Evolutionary conservation across 2,113 vertebrate genomes (phyloP), one percentile per base, ranked within the genome.

Genomic region (Marcusenius ussheri): DNA sequence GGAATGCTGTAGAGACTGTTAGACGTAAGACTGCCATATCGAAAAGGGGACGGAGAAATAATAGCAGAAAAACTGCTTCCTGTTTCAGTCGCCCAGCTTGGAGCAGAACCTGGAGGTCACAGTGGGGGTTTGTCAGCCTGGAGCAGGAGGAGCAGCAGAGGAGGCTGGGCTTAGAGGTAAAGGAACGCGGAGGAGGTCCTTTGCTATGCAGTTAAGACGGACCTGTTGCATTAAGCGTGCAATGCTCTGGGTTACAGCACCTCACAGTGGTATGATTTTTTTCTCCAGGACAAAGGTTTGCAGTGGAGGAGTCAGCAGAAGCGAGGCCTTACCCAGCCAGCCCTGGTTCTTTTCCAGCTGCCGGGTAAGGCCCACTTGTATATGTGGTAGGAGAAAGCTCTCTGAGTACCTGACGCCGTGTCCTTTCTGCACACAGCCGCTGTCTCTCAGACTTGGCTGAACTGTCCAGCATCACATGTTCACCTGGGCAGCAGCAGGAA

Each of bases 401-500:
- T 49, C 42, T 1, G n/a, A 51, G 31, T 21, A 3, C 17, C 45
- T 47, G 17, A 47, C 80, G 24, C 66, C 24, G 15, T 56, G n/a
- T 88, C 27, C 62, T 15, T 77, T 15, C 62, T 70, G 49, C 74
- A 50, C 89, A 66, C 10, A 74, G 49, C 45, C 92, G 91, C 83
- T 27, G 83, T n/a, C n/a, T 70, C 24, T 85, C 89, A 46, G 91
- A 93, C 58, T 9, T 94, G 86, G 90, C 90, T 74, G 93, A 94
- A 8, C 90, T 94, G 86, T 94, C 94, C 91, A 94, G 94, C 91
- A 95, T 94, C 90, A 74, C 83, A 24, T 91, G 51, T 83, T 93
- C 94, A 58, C 94, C 93, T 56, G 53, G 51, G 80, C 90, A 90
- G 42, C 90, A 74, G 6, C 91, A 90, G 19, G 88, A 92, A 62